Evolutionary conservation across 2,113 vertebrate genomes (phyloP), one percentile per base, ranked within the genome.

Genomic region (Pangasianodon gigas): DNA sequence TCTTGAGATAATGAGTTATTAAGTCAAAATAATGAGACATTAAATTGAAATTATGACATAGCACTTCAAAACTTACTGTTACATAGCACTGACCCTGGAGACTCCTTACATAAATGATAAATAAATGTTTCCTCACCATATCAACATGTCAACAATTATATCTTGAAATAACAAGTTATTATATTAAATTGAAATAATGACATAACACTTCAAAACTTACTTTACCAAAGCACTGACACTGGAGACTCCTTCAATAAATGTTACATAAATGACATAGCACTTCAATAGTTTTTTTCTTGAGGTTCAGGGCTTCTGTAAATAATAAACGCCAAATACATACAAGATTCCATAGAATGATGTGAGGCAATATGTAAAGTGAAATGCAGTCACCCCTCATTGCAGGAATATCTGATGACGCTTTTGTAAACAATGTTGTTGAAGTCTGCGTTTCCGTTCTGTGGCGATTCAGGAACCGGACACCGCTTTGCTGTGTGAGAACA

Each of bases 381-480:
- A 37, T 46, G 51, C n/a, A 9, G 94, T 97, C 96, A 99, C 98
- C 98, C 98, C 21, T 95, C 88, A 1, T 97, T 80, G 93, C 98
- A 99, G 2, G 96, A 93, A 85, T 97, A 98, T 87, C 54, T 95
- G 92, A 98, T 88, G 0, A 0, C 90, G 62, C 96, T 97, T 92
- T 95, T 94, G 92, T 96, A 99, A 26, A 92, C 90, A 5, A 90
- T 90, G 6, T 96, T 94, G 21, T 86, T 90, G 41, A 93, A 94
- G 60, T 91, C 24, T 29, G 90, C 56, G 2, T 93, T 93, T 92
- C 98, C 98, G 13, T 98, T 92, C 13, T 54, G 0, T 87, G 96
- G 65, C 1, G 81, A 19, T 29, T 95, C 96, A 87, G 96, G 97
- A 84, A 90, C 89, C 0, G 96, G 92, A 88, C 98, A 99, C 13